Base-by-base conservation (phyloP, 2,888 invertebrate genomes). In the Athalia circularis region DNA sequence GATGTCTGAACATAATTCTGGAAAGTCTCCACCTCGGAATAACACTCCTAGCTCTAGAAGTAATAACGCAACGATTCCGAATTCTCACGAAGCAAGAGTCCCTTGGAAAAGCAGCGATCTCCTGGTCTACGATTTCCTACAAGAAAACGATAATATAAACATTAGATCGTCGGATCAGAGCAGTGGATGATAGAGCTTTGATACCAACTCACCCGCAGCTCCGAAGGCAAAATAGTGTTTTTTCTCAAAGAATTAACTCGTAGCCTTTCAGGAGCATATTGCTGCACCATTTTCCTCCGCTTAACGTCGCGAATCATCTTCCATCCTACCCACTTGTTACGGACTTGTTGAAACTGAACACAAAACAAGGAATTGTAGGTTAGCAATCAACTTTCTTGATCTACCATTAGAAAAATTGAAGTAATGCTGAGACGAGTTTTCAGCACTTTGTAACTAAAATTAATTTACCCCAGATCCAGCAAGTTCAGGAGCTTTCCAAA, bases 301-400 rank as follows among this genome's bases (percentile, higher is more conserved):
- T 96, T 96, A 0, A 96, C 95, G 90, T 99, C 99, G 81, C 96
- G 93, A 67, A 95, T 92, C 96, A 98, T 98, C 86, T 93, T 92
- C 93, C 95, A 95, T 88, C 96, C 95, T 0, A 95, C 94, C 93
- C 95, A 97, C 92, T 95, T 95, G 52, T 82, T 84, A 57, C 95
- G 93, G 11, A 94, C 91, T 92, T 95, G 95, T 88, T 95, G 95
- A 75, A 93, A 90, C 95, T 95, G 29, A 29, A 29, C 29, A 29
- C 29, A 29, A 29, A 29, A 29, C 29, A 29, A 29, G 29, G 29
- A 29, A 67, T 7, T 13, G 7, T 29, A 5, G 4, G 13, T 47
- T 9, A 67, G 4, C 43, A 67, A 67, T 11, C 8, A 7, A n/a
- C 8, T 47, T 43, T 67, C 7, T 50, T 50, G 45, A 9, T 67